Base-by-base conservation (phyloP, 2,113 vertebrate genomes). In the Catharus minimus region DNA sequence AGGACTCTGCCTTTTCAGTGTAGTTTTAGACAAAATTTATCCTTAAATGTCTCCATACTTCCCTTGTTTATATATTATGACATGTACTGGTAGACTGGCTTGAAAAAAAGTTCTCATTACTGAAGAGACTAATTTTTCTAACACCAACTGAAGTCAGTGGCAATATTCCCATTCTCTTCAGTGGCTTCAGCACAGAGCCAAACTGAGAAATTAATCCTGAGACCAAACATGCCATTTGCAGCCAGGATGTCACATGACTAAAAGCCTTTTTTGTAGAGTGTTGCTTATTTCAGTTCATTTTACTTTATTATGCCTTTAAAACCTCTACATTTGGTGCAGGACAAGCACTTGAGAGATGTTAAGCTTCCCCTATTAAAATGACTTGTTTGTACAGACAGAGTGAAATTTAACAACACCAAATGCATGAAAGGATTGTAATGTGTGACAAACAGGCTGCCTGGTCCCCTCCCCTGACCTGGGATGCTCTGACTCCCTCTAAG, bases 371-470 rank as follows among this genome's bases (percentile, higher is more conserved):
- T 88, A 78, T 82, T 94, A 89, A 96, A 91, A 95, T 74, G 19
- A 92, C 77, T 95, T 93, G 88, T 94, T 95, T 90, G 47, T 87
- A 78, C 17, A 88, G 72, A 26, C 50, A 85, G 84, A 96, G 92
- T 8, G 60, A 91, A 95, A 95, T 95, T 96, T 95, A 94, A 56
- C 90, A 95, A 3, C 83, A 82, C 17, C 84, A 92, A 91, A 93
- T 71, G 88, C 94, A 95, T 61, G 53, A 75, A 95, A 95, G 94
- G 78, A 96, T 96, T 89, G 92, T 79, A 96, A 86, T 24, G 57
- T 64, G 90, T 95, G 90, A 95, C 94, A 97, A 96, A 94, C 73
- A 95, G 83, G 82, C 66, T 92, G 89, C 68, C 80, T 86, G 66
- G 27, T 82, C 91, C 81, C 91, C 95, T 96, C 76, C 93, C 82